Conservation (phyloP, 2,888 invertebrate genomes). For the Caenorhabditis sp. region DNA sequence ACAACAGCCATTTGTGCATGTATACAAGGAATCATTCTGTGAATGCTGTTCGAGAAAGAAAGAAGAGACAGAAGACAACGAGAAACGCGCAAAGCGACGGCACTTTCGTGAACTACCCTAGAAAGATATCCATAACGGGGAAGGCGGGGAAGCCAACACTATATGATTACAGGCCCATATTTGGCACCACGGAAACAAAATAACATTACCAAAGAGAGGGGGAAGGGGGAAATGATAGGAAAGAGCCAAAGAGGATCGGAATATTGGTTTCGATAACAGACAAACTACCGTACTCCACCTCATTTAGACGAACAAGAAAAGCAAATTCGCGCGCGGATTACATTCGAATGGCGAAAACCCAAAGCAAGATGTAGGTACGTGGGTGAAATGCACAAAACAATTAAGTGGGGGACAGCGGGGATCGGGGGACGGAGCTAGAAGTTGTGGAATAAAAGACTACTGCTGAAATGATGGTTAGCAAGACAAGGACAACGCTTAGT, state of each 20-base stretch:
- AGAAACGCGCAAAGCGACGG: conserved; percentile 24
- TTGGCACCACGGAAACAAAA: conserved; percentile 48
- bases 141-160: conserved; percentile 13
- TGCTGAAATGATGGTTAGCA: conserved; percentile 17
- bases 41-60: not conserved
- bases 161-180: conserved; percentile 24
- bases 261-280: conserved; percentile 45
- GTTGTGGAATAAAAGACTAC: conserved; percentile 4
- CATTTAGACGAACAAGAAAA: conserved; percentile 5
- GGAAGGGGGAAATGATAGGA: not conserved
- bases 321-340: not conserved
- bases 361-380: conserved; percentile 17
- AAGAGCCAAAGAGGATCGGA: conserved; percentile 27
- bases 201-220: conserved; percentile 40
- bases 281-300: conserved; percentile 53
- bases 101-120: conserved; percentile 24
- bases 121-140: conserved; percentile 18
- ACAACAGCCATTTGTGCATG: conserved; percentile 45
- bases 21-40: conserved; percentile 28
- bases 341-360: conserved; percentile 4
- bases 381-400: conserved; percentile 11
- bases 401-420: not conserved
- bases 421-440: not conserved
- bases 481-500: conserved; percentile 3
- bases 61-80: conserved; percentile 11